Base-by-base conservation (phyloP, 2,797 vertebrate genomes). In the Lycodopsis pacificus region DNA sequence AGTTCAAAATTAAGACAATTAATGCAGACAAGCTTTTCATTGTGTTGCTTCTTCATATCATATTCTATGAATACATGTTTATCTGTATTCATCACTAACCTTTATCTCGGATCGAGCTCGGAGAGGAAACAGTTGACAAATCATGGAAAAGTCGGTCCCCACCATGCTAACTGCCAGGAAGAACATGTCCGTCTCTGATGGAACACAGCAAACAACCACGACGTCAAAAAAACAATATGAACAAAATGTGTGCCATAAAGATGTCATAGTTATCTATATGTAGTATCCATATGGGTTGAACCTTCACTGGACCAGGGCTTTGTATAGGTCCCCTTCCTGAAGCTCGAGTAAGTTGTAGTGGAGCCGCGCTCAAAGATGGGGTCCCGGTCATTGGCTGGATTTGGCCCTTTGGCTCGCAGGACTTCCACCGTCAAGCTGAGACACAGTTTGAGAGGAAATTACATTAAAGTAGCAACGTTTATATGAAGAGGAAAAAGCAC, bases 131-230 rank as follows among this genome's bases (percentile, higher is more conserved):
- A 99, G 95, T 38, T 96, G 97, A 58, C 97, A 96, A 57, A 99
- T 99, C 96, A 99, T 97, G 59, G 98, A 98, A 77, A 99, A 99
- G 91, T 99, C 98, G 12, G 97, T 99, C 86, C 98, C 98, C 79
- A 99, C 98, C 98, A 99, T 99, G 90, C 97, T 99, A 65, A 99
- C 96, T 17, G 98, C 98, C 92, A 99, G 90, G 89, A 97, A 99
- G 92, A 99, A 99, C 98, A 99, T 97, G 83, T 99, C 98, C 0
- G 98, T 99, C 94, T 99, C 98, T 99, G 91, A 44, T 66, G 61
- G 32, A 86, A 64, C 58, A 70, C 13, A 80, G 11, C 36, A 71
- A 68, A 65, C 19, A 66, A 53, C 7, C 19, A 67, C 10, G 4
- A 22, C 3, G 20, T 56, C 17, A 65, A 65, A 46, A 46, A 49